Evolutionary conservation across 2,113 vertebrate genomes (phyloP).

Genomic region (Silurus asotus): DNA sequence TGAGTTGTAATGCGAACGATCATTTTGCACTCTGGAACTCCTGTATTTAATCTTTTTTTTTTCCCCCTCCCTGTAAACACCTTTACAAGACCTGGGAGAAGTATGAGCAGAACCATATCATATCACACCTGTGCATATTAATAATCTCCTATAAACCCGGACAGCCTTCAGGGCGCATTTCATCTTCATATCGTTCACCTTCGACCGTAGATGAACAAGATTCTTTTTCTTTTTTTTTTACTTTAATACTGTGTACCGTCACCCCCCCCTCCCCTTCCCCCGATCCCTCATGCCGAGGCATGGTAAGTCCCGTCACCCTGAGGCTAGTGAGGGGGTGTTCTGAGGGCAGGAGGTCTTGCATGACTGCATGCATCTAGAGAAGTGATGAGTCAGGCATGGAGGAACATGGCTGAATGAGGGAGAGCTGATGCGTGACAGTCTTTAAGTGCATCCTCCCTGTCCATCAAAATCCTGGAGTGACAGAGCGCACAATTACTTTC

Average conservation of each 20-base stretch:
- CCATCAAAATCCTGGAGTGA: conserved; percentile 65
- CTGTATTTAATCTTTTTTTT: background rate
- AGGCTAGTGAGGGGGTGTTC: conserved; percentile 27
- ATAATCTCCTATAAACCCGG: background rate
- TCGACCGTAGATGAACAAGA: background rate
- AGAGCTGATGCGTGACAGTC: conserved; percentile 61
- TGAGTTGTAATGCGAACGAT: background rate
- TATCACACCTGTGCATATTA: background rate
- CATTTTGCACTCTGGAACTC: background rate
- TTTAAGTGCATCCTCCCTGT: conserved; percentile 70
- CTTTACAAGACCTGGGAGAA: background rate
- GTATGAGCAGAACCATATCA: background rate
- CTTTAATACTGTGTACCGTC: background rate
- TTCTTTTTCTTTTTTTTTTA: background rate
- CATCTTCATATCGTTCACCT: background rate
- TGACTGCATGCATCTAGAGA: conserved; percentile 53
- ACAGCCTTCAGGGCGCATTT: background rate
- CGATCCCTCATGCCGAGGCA: background rate
- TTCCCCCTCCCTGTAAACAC: background rate
- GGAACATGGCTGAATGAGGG: conserved; percentile 63
- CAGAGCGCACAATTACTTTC: conserved; percentile 65
- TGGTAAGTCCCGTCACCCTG: conserved; percentile 11
- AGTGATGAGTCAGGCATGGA: conserved; percentile 58
- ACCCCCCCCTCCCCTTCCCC: background rate
- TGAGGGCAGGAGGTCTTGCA: conserved; percentile 60